A percentile compares a stretch with the other conserved stretches of the same genome.
Evolutionary conservation across 2,797 vertebrate genomes (phyloP).

Genomic region (Enteromius viviparus): DNA sequence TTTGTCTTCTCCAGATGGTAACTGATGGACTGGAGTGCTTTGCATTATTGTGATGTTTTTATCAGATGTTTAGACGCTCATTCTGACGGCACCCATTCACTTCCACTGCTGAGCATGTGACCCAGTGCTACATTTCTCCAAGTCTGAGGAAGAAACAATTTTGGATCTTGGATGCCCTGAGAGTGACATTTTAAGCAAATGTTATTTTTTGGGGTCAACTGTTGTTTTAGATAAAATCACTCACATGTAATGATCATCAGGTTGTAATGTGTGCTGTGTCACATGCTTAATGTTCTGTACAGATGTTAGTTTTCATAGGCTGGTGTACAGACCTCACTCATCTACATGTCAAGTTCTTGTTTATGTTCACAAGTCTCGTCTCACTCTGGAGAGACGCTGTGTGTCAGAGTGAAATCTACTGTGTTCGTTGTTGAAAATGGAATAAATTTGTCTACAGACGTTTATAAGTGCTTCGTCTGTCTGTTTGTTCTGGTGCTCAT

Average conservation of each 20-base stretch:
- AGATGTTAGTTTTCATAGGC: background rate
- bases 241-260: background rate
- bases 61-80: background rate
- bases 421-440: constrained; percentile 61
- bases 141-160: background rate
- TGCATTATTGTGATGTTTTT: background rate
- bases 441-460: constrained; percentile 62
- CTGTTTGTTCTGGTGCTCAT: background rate
- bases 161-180: background rate
- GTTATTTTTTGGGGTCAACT: background rate
- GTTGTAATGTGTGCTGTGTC: background rate
- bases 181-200: background rate
- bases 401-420: constrained; percentile 53
- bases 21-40: background rate
- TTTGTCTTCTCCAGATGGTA: background rate
- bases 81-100: background rate
- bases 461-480: constrained; percentile 2
- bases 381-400: constrained; percentile 39
- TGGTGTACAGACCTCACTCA: constrained; percentile 9
- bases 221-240: background rate
- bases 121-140: background rate
- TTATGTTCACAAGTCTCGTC: constrained; percentile 19
- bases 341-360: constrained; percentile 1
- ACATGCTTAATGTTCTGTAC: background rate
- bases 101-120: background rate